phyloP scores from a whole-genome alignment of 2,797 vertebrate species.

The Lepilemur septentrionalis region DNA sequence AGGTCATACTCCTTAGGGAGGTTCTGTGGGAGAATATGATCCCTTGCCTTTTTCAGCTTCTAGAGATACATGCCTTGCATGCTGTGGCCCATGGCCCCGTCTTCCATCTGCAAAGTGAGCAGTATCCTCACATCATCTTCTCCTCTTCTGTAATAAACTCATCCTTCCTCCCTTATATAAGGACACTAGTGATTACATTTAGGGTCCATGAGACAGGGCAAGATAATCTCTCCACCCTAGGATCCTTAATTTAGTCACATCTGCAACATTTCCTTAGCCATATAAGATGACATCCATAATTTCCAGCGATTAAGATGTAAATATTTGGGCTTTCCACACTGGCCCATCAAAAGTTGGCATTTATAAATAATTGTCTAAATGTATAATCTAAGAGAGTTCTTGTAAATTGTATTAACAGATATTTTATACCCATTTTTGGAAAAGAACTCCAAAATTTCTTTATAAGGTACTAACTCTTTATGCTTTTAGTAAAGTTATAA shows the following conservation, averaged over 20 bases:
- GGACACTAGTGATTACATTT: background rate
- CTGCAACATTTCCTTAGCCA: background rate
- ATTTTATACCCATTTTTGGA: background rate
- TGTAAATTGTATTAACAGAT: background rate
- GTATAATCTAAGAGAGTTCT: background rate
- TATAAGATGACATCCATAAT: background rate
- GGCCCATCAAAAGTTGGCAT: constrained; percentile 7
- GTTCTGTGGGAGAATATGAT: background rate
- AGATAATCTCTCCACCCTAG: background rate
- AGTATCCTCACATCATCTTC: background rate
- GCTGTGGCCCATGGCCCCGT: background rate
- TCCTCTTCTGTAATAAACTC: background rate
- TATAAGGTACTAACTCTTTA: background rate
- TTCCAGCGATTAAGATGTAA: background rate
- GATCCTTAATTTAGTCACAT: background rate
- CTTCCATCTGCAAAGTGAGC: background rate
- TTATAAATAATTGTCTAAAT: background rate
- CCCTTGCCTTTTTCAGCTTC: background rate
- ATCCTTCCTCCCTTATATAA: background rate
- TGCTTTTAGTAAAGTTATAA: background rate
- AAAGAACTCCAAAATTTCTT: background rate
- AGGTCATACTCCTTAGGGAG: background rate
- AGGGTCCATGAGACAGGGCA: background rate
- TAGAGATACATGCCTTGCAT: background rate
- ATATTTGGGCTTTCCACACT: background rate